These are phyloP conservation scores for Heterotilapia buettikoferi DNA, from an alignment of 2,113 vertebrate species.

Conservation along the genomic window DNA sequence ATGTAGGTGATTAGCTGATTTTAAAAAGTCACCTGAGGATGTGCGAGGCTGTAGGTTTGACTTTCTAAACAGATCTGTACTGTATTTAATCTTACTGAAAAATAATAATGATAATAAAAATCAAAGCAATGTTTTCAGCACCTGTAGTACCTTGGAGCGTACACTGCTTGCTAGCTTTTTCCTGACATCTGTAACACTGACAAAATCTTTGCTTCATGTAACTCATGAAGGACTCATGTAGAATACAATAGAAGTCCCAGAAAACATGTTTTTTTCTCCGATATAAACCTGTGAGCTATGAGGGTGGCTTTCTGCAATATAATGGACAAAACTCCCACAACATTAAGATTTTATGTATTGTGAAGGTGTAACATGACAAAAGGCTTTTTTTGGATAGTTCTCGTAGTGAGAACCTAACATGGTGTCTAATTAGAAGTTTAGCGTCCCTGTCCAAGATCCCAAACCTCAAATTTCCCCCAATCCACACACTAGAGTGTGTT, in stretches of 20 bases:
- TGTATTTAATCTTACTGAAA: neutral
- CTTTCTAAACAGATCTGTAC: neutral
- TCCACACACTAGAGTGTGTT: neutral
- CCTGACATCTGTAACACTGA: neutral
- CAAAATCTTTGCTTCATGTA: neutral
- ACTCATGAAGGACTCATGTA: neutral
- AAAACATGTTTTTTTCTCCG: neutral
- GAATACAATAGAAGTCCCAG: neutral
- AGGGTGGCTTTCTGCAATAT: neutral
- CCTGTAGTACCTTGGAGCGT: neutral
- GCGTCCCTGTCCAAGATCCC: fast-evolving
- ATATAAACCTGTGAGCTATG: neutral
- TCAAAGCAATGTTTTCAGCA: neutral
- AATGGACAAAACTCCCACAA: neutral
- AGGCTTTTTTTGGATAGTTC: neutral
- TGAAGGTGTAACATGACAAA: neutral
- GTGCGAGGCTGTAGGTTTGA: neutral
- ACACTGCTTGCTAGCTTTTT: neutral
- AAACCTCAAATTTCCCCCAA: neutral
- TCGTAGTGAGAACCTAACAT: neutral
- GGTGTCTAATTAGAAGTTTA: neutral
- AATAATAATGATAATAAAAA: neutral
- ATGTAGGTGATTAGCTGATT: neutral
- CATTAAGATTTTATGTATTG: neutral
- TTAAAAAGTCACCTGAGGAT: neutral